A percentile compares a stretch with the other conserved stretches of the same genome.
phyloP scores from a whole-genome alignment of 2,113 vertebrate species.

The Pyrgilauda ruficollis region DNA sequence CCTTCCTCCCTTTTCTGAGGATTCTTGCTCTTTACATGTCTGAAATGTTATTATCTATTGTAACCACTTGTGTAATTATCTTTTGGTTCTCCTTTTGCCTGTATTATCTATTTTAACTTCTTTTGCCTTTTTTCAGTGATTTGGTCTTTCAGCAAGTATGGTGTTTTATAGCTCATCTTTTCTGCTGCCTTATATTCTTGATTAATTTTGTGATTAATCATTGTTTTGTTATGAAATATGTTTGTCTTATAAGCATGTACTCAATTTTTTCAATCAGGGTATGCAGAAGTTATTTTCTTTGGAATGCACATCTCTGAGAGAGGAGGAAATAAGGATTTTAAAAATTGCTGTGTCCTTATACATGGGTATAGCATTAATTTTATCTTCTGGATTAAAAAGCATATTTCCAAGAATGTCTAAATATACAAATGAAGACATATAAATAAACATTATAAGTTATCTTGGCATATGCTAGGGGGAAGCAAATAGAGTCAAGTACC shows the following conservation, averaged over 20 bases:
- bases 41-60: not conserved
- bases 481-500: not conserved
- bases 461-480: not conserved
- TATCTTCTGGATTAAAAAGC: not conserved
- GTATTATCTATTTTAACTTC: not conserved
- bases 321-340: not conserved
- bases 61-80: not conserved
- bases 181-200: not conserved
- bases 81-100: not conserved
- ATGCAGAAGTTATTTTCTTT: not conserved
- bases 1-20: not conserved
- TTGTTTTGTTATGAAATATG: not conserved
- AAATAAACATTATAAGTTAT: not conserved
- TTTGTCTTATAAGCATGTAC: not conserved
- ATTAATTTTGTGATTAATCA: not conserved
- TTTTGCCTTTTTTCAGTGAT: not conserved
- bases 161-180: not conserved
- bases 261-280: fast-evolving
- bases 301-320: not conserved
- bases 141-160: not conserved
- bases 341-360: not conserved
- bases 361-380: not conserved
- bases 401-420: not conserved
- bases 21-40: not conserved
- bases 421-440: not conserved